Percentiles rank a stretch among this genome's conserved stretches.
These are phyloP conservation scores for Cremastinae sp. DNA, from an alignment of 2,888 invertebrate species.

Conservation along the genomic window DNA sequence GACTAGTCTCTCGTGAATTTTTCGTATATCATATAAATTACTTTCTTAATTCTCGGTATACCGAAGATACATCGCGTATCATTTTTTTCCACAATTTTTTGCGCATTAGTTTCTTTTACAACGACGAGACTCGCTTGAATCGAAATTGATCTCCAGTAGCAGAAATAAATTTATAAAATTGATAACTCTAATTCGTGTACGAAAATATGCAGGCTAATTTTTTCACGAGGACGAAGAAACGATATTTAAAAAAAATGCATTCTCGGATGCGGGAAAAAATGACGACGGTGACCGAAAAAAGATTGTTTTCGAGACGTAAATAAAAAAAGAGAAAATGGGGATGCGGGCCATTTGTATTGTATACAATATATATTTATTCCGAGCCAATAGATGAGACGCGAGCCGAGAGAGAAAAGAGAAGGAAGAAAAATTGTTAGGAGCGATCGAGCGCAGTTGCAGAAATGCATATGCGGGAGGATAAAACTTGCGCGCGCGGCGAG, in stretches of 20 bases:
- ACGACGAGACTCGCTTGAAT: conserved; percentile 3
- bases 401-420: conserved; percentile 1
- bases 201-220: too few species aligned
- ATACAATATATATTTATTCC: conserved; percentile 77
- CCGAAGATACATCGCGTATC: conserved; percentile 40
- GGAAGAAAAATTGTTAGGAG: conserved; percentile 52
- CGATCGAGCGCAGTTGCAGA: conserved; percentile 50
- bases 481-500: conserved; percentile 48
- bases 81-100: conserved; percentile 17
- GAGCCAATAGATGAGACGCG: conserved; percentile 69
- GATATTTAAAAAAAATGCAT: neutral
- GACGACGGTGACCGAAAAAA: neutral
- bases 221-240: too few species aligned
- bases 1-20: conserved; percentile 37
- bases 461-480: conserved; percentile 62
- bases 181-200: neutral
- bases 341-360: conserved; percentile 71
- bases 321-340: conserved; percentile 35
- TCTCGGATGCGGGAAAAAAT: neutral
- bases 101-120: conserved; percentile 18
- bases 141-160: conserved; percentile 14
- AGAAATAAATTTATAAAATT: conserved; percentile 7
- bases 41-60: neutral
- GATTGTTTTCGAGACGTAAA: too few species aligned
- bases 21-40: conserved; percentile 30